Base-by-base conservation (phyloP, 2,113 vertebrate genomes). In the Anseranas semipalmata region DNA sequence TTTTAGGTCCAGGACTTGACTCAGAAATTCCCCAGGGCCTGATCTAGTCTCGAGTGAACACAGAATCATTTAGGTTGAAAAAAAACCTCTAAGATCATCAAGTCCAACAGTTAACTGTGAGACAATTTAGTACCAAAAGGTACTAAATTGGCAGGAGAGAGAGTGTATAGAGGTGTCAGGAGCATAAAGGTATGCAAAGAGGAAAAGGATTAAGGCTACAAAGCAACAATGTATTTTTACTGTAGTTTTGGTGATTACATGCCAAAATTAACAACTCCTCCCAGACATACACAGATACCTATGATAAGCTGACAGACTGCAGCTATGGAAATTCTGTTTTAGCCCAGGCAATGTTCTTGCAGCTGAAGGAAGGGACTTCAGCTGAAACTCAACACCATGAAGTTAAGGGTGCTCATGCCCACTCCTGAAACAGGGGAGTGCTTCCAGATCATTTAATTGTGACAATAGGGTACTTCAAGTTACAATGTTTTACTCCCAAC, bases 391-490 rank as follows among this genome's bases (percentile, higher is more conserved):
- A 79, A 33, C 60, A 45, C 48, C 63, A 25, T 86, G 33, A 72
- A 66, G 13, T 39, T 62, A 43, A 4, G 28, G 32, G 22, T 63
- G 25, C 32, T 80, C 53, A 35, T 33, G 48, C 53, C 62, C 82
- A 12, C 52, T 82, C 9, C 35, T 81, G 43, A 72, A 89, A 65
- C 39, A 48, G 24, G 63, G 2, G 0, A 65, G 33, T 71, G n/a
- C 66, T 81, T 91, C 70, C 39, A 87, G 35, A 21, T 15, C 55
- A 70, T 78, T 90, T 87, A 56, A 65, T 87, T 85, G 24, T 72
- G 41, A 82, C 52, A 52, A 12, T 20, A 53, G 39, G 68, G 24
- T 79, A 88, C 74, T 32, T 85, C 6, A 70, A 53, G 18, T 48
- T 72, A 63, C 37, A 56, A 1, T 52, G 35, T 58, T 92, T 95